These are phyloP conservation scores for Drosophila sproati DNA, from an alignment of 1,140 invertebrate species.

Conservation along the genomic window DNA sequence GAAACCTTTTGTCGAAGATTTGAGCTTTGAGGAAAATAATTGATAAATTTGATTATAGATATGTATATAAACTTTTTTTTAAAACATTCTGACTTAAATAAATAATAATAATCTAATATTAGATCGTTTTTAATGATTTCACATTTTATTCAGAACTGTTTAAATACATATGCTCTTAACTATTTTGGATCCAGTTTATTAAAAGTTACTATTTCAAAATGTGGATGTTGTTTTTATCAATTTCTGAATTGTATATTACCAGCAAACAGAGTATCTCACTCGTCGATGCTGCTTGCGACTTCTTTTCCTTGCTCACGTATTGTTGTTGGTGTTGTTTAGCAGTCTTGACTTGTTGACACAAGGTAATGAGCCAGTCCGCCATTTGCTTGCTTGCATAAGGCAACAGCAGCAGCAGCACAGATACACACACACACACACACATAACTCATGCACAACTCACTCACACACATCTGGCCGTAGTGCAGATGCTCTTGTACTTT, in stretches of 20 bases:
- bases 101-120: too few relatives aligned
- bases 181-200: too few relatives aligned
- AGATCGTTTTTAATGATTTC: too few relatives aligned
- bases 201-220: too few relatives aligned
- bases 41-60: too few relatives aligned
- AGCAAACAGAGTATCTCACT: neutral
- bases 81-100: too few relatives aligned
- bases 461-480: slow-evolving; percentile 21
- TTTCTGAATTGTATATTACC: neutral
- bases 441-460: slow-evolving; percentile 9
- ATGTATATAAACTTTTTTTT: too few relatives aligned
- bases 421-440: slow-evolving; percentile 10
- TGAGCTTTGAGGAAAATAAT: too few relatives aligned
- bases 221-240: too few relatives aligned
- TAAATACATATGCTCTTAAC: too few relatives aligned
- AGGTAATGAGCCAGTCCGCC: slow-evolving; percentile 77
- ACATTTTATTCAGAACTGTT: too few relatives aligned
- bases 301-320: neutral
- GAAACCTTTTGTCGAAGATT: too few relatives aligned
- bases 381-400: slow-evolving; percentile 80
- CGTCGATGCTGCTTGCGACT: neutral
- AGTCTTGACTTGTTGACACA: slow-evolving; percentile 78
- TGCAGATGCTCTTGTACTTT: slow-evolving; percentile 53
- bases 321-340: slow-evolving; percentile 51
- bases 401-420: slow-evolving; percentile 28